Percentiles rank a stretch among this genome's conserved stretches.
phyloP scores from a whole-genome alignment of 2,113 vertebrate species.

The Verasper variegatus region DNA sequence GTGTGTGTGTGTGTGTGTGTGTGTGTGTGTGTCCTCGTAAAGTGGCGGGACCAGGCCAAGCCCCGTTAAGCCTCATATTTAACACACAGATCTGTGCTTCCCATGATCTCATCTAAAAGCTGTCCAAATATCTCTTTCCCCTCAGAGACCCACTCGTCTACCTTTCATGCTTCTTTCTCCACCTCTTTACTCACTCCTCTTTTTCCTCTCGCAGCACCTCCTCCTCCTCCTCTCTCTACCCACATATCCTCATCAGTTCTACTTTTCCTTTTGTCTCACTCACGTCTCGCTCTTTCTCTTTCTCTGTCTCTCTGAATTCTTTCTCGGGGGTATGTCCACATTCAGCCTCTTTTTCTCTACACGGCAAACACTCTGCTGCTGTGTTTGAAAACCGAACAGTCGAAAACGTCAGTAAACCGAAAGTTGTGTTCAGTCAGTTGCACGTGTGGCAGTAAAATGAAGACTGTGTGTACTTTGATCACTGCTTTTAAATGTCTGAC shows the following conservation, averaged over 20 bases:
- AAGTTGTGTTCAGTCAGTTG: too few species aligned
- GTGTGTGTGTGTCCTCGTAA: slow-evolving; percentile 30
- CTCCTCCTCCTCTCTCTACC: not conserved
- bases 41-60: slow-evolving; percentile 34
- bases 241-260: not conserved
- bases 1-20: slow-evolving; percentile 55
- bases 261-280: not conserved
- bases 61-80: slow-evolving; percentile 58
- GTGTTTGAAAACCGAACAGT: too few species aligned
- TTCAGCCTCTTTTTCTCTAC: not conserved
- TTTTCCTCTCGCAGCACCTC: not conserved
- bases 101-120: slow-evolving; percentile 2
- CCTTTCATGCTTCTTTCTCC: slow-evolving; percentile 23
- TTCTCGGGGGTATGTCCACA: not conserved
- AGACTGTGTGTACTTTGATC: too few species aligned
- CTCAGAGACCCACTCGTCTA: slow-evolving; percentile 24
- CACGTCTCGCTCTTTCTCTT: not conserved
- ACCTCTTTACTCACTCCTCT: slow-evolving; percentile 12
- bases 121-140: slow-evolving; percentile 11
- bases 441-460: too few species aligned
- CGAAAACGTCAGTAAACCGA: too few species aligned
- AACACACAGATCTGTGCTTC: slow-evolving; percentile 30
- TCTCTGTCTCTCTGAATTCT: too few species aligned
- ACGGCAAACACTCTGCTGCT: too few species aligned
- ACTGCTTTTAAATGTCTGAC: too few species aligned